A percentile compares a stretch with the other conserved stretches of the same genome.
Evolutionary conservation across 2,888 invertebrate genomes (phyloP).

Genomic region (Orthonevra nobilis): DNA sequence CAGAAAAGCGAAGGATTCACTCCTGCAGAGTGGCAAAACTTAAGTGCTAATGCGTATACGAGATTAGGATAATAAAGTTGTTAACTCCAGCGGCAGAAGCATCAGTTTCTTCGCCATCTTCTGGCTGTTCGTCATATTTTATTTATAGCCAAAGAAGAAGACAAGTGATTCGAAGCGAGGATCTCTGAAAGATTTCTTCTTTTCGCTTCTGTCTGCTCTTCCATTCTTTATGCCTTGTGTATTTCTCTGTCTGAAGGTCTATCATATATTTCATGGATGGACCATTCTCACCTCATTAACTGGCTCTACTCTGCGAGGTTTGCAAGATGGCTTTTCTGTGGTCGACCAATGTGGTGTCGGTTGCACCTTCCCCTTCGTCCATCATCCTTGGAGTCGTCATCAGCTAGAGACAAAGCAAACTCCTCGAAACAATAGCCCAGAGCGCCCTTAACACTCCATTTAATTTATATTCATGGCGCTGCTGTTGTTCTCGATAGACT

Average conservation of each 20-base stretch:
- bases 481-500: constrained; percentile 4
- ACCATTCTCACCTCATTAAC: constrained; percentile 66
- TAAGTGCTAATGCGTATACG: constrained; percentile 55
- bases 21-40: constrained; percentile 13
- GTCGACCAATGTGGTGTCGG: neutral
- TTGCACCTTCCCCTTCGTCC: constrained; percentile 27
- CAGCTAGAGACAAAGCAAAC: constrained; percentile 55
- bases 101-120: neutral
- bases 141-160: constrained; percentile 42
- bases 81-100: constrained; percentile 15
- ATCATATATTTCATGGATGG: constrained; percentile 43
- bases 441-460: constrained; percentile 59
- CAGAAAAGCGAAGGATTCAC: too few species aligned
- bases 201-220: constrained; percentile 4
- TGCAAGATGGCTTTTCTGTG: constrained; percentile 1
- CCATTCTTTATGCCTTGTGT: too few species aligned
- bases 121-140: constrained; percentile 43
- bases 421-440: constrained; percentile 32
- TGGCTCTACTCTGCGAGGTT: neutral
- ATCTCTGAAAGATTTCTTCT: constrained; percentile 6
- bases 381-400: constrained; percentile 18
- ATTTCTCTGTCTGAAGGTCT: neutral
- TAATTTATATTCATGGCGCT: constrained; percentile 55
- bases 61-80: constrained; percentile 63
- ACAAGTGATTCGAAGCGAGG: constrained; percentile 43